Percentiles rank a stretch among this genome's conserved stretches.
Conservation (phyloP, 2,113 vertebrate genomes). For the Hyaena hyaena region DNA sequence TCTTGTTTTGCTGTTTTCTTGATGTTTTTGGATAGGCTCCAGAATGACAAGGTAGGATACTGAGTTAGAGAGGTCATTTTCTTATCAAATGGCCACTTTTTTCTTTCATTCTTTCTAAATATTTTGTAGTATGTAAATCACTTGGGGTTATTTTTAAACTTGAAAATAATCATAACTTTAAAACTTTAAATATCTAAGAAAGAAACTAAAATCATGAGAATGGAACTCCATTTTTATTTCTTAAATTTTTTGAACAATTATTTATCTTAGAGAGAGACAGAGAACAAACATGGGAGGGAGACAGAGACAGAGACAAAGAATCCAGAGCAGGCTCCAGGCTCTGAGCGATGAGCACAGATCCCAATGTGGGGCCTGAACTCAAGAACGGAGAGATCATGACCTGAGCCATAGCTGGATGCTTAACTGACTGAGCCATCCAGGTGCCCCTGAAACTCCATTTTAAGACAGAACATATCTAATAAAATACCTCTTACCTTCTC, state of each 20-base stretch:
- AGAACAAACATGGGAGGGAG: too few relatives aligned
- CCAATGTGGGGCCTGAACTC: too few relatives aligned
- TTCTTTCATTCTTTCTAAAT: neutral
- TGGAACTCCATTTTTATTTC: neutral
- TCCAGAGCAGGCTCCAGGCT: too few relatives aligned
- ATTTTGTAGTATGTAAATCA: neutral
- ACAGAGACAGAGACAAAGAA: too few relatives aligned
- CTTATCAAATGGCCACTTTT: neutral
- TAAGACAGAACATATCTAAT: neutral
- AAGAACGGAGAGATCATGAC: too few relatives aligned
- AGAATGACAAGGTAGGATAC: neutral
- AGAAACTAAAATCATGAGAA: neutral
- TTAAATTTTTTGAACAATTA: too few relatives aligned
- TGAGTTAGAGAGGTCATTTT: neutral
- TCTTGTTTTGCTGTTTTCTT: neutral
- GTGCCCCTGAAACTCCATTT: neutral
- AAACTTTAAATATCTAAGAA: neutral
- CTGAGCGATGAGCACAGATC: too few relatives aligned
- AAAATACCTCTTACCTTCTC: neutral
- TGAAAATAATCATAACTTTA: slow-evolving; percentile 32
- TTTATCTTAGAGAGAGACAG: too few relatives aligned
- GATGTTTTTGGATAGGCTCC: neutral
- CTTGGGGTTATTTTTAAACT: neutral
- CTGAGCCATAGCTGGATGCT: too few relatives aligned
- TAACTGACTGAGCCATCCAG: too few relatives aligned